Conservation (phyloP, 2,888 invertebrate genomes). For the Crematogaster levior region DNA sequence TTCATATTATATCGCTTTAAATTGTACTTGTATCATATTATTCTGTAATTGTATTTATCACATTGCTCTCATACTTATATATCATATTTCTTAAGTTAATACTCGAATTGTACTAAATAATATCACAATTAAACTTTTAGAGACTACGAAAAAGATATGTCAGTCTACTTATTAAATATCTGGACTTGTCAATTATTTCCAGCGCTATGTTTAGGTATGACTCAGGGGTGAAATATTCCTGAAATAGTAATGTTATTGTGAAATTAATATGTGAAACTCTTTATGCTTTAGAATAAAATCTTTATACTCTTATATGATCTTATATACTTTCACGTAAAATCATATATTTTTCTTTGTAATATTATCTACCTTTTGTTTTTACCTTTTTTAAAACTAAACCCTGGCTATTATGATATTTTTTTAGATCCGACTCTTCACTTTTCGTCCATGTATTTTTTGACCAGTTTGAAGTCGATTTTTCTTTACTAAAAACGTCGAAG, state of each 20-base stretch:
- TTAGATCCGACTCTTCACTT: neutral
- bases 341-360: neutral
- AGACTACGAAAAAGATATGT: neutral
- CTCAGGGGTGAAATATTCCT: slow-evolving; percentile 16
- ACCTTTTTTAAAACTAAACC: slow-evolving; percentile 25
- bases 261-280: slow-evolving; percentile 34
- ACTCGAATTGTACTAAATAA: neutral
- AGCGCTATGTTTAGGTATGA: slow-evolving; percentile 2
- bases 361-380: neutral
- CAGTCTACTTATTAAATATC: neutral
- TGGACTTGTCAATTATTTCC: slow-evolving; percentile 13
- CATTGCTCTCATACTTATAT: neutral
- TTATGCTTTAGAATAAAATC: slow-evolving; percentile 16
- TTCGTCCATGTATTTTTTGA: slow-evolving; percentile 19
- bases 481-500: slow-evolving; percentile 13
- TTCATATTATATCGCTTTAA: neutral
- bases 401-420: slow-evolving; percentile 2
- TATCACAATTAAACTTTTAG: neutral
- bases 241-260: slow-evolving; percentile 38
- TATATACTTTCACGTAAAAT: neutral
- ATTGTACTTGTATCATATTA: neutral
- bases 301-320: slow-evolving; percentile 20
- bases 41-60: neutral
- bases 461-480: slow-evolving; percentile 15
- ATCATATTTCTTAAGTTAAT: slow-evolving; percentile 15